Evolutionary conservation across 2,888 invertebrate genomes (phyloP).

Genomic region (Caenorhabditis virilis): DNA sequence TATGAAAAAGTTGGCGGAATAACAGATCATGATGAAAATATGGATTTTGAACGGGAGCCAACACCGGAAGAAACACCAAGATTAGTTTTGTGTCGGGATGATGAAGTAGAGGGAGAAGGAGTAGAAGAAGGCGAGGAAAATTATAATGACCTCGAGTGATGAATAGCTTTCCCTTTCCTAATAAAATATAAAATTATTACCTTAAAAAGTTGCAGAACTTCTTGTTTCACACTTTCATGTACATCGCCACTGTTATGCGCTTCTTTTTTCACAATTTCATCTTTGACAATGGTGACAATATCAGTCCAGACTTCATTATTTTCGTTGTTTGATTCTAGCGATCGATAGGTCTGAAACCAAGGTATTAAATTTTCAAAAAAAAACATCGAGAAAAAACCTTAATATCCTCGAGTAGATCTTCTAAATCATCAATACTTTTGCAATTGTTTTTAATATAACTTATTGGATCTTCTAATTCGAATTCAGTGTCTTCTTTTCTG

Average conservation of each 20-base stretch:
- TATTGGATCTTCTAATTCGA: constrained; percentile 98
- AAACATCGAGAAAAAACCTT: constrained; percentile 72
- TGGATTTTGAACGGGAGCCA: constrained; percentile 60
- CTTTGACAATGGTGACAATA: constrained; percentile 78
- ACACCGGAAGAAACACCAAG: constrained; percentile 53
- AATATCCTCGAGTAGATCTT: constrained; percentile 94
- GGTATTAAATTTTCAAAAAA: neutral
- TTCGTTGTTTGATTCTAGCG: constrained; percentile 82
- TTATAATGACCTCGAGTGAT: constrained; percentile 74
- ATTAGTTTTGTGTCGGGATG: constrained; percentile 22
- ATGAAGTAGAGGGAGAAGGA: constrained; percentile 4
- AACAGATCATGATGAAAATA: constrained; percentile 51
- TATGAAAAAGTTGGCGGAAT: constrained; percentile 41
- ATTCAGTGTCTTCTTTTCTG: constrained; percentile 85
- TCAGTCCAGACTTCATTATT: constrained; percentile 94
- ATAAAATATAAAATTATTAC: constrained; percentile 11
- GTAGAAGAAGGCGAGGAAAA: constrained; percentile 75
- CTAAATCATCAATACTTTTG: constrained; percentile 81
- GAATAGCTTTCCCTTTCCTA: neutral
- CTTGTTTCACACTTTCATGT: constrained; percentile 86
- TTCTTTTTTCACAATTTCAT: constrained; percentile 27
- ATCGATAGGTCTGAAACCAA: constrained; percentile 77
- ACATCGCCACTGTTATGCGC: constrained; percentile 75
- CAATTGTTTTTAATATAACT: constrained; percentile 85
- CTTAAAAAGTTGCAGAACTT: constrained; percentile 87